These are phyloP conservation scores for Pantelozetes paolii DNA, from an alignment of 2,888 invertebrate genomes.

Conservation along the genomic window DNA sequence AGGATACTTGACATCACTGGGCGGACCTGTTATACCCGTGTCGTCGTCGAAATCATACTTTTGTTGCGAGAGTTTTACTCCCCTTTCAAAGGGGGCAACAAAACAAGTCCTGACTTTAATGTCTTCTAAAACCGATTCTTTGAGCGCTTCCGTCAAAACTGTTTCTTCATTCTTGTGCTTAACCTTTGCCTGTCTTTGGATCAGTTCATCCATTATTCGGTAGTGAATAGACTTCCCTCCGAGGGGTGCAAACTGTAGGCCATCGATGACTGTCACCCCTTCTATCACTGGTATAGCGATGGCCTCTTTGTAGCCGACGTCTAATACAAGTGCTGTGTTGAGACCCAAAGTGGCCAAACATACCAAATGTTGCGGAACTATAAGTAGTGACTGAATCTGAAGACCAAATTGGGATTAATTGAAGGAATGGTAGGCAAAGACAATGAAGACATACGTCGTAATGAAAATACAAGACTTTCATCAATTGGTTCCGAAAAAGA, in stretches of 20 bases:
- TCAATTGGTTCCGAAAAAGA: conserved; percentile 75
- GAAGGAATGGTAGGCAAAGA: conserved; percentile 43
- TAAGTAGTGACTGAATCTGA: conserved; percentile 69
- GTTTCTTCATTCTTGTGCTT: conserved; percentile 11
- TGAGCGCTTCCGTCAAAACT: conserved; percentile 19
- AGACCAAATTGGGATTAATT: conserved; percentile 36
- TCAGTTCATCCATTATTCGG: conserved; percentile 48
- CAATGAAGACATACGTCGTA: conserved; percentile 68
- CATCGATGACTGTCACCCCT: conserved; percentile 76
- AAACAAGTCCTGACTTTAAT: conserved; percentile 67
- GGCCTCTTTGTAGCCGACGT: conserved; percentile 81
- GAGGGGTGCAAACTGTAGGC: conserved; percentile 73
- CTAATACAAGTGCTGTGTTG: conserved; percentile 74
- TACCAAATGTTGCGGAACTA: conserved; percentile 79
- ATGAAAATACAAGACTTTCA: conserved; percentile 83
- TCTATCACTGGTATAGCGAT: conserved; percentile 76
- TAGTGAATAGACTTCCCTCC: conserved; percentile 63
- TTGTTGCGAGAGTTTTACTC: conserved; percentile 54
- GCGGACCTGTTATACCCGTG: conserved; percentile 50
- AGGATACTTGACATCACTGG: conserved; percentile 62
- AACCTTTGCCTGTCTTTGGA: conserved; percentile 34
- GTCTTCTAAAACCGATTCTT: conserved; percentile 43
- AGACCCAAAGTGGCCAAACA: conserved; percentile 76
- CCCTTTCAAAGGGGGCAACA: conserved; percentile 70
- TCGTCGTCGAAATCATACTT: conserved; percentile 52